A percentile compares a stretch with the other conserved stretches of the same genome.
Evolutionary conservation across 2,113 vertebrate genomes (phyloP).

Genomic region (Chaetodon auriga): DNA sequence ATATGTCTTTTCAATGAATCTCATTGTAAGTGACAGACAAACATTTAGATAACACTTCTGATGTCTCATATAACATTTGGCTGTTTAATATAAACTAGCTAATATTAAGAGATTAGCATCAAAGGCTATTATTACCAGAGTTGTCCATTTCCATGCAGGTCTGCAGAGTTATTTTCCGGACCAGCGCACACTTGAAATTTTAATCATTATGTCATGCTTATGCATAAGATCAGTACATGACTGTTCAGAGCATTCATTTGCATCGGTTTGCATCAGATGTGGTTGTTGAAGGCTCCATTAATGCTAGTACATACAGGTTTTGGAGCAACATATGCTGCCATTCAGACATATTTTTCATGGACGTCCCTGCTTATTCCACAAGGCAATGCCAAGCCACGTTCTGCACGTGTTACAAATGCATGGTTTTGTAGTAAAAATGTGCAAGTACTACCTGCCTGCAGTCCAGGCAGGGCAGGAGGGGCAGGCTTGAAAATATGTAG

Average conservation of each 20-base stretch:
- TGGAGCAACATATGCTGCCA: too few relatives aligned
- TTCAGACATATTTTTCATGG: too few relatives aligned
- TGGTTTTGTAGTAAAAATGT: too few relatives aligned
- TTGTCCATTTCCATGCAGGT: not conserved
- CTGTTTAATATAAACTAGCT: not conserved
- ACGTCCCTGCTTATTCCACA: too few relatives aligned
- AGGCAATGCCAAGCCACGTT: too few relatives aligned
- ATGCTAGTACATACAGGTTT: too few relatives aligned
- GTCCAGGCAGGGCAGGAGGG: too few relatives aligned
- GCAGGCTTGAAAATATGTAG: too few relatives aligned
- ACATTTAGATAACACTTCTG: not conserved
- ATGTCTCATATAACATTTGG: not conserved
- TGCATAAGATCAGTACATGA: constrained; percentile 3
- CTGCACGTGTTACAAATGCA: too few relatives aligned
- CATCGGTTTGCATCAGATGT: constrained; percentile 39
- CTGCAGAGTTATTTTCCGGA: constrained; percentile 4
- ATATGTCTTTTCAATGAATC: not conserved
- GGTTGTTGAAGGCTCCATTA: not conserved
- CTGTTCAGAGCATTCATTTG: constrained; percentile 3
- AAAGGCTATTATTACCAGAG: not conserved
- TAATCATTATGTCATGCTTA: constrained; percentile 24
- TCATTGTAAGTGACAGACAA: not conserved
- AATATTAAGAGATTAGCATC: not conserved
- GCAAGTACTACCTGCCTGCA: too few relatives aligned
- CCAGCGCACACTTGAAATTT: constrained; percentile 8